Evolutionary conservation across 2,113 vertebrate genomes (phyloP).

Genomic region (Rhagologus leucostigma): DNA sequence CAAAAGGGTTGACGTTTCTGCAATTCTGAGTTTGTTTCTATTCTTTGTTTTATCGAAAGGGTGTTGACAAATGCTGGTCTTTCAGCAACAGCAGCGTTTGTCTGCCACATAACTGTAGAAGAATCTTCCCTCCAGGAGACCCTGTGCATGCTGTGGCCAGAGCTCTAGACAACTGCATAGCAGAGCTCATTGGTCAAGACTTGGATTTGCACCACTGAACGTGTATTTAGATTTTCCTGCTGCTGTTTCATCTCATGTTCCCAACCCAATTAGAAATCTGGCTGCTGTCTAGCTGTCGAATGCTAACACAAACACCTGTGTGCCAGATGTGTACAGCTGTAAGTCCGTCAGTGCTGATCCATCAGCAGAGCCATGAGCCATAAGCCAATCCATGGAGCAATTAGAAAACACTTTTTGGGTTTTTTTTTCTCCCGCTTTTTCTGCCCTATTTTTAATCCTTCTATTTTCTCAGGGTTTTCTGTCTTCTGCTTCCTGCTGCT

Average conservation of each 20-base stretch:
- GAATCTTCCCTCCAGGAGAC: not conserved
- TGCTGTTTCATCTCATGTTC: conserved; percentile 14
- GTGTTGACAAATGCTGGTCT: not conserved
- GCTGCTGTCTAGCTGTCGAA: not conserved
- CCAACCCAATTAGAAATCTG: conserved; percentile 43
- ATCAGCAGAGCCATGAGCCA: not conserved
- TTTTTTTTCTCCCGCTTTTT: not conserved
- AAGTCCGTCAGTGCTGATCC: not conserved
- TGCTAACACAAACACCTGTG: conserved; percentile 35
- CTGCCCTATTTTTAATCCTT: not conserved
- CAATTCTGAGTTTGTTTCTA: not conserved
- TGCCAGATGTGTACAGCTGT: conserved; percentile 50
- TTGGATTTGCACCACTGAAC: not conserved
- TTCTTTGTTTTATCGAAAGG: not conserved
- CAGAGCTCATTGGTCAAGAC: not conserved
- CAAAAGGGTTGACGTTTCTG: not conserved
- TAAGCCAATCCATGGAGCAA: not conserved
- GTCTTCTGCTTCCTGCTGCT: not conserved
- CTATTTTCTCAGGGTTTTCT: not conserved
- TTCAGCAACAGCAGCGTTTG: not conserved
- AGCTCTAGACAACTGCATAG: not conserved
- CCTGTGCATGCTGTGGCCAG: not conserved
- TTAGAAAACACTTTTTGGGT: not conserved
- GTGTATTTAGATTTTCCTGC: conserved; percentile 8
- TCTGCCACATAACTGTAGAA: not conserved